Conservation (phyloP, 2,113 vertebrate species). For the Megalops atlanticus region DNA sequence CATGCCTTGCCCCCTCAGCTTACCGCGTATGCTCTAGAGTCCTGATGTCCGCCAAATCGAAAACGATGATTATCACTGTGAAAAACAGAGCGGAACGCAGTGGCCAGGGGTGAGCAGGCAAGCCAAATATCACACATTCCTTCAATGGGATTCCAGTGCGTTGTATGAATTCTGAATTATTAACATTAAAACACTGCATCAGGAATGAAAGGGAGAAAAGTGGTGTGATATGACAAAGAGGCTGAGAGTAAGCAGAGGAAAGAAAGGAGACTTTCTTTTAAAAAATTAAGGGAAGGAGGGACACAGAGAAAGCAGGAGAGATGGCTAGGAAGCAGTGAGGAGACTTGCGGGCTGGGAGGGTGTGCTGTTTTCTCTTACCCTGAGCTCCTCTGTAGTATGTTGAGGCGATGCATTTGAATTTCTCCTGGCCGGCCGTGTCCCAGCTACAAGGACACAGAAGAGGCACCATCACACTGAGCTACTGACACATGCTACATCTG, state of each 20-base stretch:
- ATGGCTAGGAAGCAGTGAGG: not conserved
- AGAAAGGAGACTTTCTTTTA: slow-evolving; percentile 59
- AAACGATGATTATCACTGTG: slow-evolving; percentile 67
- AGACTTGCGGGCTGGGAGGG: not conserved
- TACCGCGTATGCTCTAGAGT: slow-evolving; percentile 85
- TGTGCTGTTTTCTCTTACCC: slow-evolving; percentile 63
- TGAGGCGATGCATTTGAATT: slow-evolving; percentile 92
- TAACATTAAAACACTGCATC: too few species aligned
- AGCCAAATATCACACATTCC: not conserved
- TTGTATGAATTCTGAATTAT: too few species aligned
- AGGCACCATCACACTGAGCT: not conserved
- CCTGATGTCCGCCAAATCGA: slow-evolving; percentile 70
- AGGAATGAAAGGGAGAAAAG: too few species aligned
- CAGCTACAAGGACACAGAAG: slow-evolving; percentile 71
- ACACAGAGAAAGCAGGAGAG: not conserved
- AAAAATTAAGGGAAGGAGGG: not conserved
- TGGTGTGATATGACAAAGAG: slow-evolving; percentile 59
- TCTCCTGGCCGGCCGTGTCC: slow-evolving; percentile 95
- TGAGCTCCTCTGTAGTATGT: slow-evolving; percentile 90
- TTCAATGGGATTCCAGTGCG: not conserved
- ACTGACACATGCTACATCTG: not conserved
- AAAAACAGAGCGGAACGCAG: slow-evolving; percentile 23
- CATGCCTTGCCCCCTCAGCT: slow-evolving; percentile 43
- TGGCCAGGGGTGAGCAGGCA: slow-evolving; percentile 44
- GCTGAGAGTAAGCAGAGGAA: slow-evolving; percentile 59